Evolutionary conservation across 1,140 invertebrate species (phyloP).

Genomic region (Temnothorax nylanderi): DNA sequence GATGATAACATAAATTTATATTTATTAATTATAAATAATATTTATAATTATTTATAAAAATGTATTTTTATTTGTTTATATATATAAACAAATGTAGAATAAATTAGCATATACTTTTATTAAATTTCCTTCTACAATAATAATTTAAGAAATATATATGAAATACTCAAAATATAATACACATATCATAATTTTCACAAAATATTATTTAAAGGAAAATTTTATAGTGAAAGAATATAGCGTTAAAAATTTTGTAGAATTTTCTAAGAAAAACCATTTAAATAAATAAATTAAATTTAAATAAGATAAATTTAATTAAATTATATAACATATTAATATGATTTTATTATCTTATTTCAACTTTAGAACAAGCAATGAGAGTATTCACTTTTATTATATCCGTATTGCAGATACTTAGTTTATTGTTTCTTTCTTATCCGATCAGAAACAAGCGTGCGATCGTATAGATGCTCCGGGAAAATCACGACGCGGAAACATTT

Average conservation of each 20-base stretch:
- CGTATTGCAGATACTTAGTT: not conserved
- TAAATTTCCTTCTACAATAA: too few relatives aligned
- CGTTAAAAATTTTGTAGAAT: not conserved
- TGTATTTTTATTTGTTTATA: too few relatives aligned
- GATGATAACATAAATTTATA: too few relatives aligned
- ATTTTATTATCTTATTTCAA: not conserved
- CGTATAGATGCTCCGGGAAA: not conserved
- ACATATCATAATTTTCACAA: not conserved
- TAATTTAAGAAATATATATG: not conserved
- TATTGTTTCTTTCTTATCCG: not conserved
- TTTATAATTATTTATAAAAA: not conserved
- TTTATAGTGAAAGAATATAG: not conserved
- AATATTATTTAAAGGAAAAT: not conserved
- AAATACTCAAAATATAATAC: not conserved
- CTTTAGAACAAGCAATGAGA: not conserved
- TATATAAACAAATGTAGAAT: too few relatives aligned
- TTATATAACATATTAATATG: not conserved
- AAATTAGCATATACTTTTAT: too few relatives aligned
- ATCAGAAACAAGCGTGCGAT: not conserved
- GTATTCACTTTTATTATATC: not conserved
- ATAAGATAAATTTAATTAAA: not conserved
- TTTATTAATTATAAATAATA: not conserved
- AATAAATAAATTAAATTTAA: not conserved
- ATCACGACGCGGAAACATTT: not conserved
- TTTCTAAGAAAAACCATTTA: not conserved